phyloP scores from a whole-genome alignment of 2,113 vertebrate species.

The Fregetta grallaria region DNA sequence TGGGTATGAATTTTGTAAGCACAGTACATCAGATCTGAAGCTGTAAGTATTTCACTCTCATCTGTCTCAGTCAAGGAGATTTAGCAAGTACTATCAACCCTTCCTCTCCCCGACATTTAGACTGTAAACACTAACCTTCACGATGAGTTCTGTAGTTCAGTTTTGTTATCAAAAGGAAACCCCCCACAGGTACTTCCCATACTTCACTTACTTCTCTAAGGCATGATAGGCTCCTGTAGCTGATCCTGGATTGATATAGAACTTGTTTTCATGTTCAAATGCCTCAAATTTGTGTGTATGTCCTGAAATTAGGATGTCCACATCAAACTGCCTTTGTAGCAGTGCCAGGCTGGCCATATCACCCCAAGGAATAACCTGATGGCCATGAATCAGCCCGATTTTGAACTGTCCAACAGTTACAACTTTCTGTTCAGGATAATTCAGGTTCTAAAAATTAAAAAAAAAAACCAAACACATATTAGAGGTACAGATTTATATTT shows the following conservation, averaged over 20 bases:
- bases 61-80: not conserved
- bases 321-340: slow-evolving; percentile 95
- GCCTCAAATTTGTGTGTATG: slow-evolving; percentile 99
- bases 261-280: slow-evolving; percentile 98
- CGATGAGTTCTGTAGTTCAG: not conserved
- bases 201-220: slow-evolving; percentile 89
- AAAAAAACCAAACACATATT: not conserved
- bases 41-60: not conserved
- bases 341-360: slow-evolving; percentile 96
- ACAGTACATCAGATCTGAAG: not conserved
- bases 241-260: slow-evolving; percentile 98
- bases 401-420: slow-evolving; percentile 99
- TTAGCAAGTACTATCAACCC: not conserved
- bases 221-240: slow-evolving; percentile 98
- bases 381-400: slow-evolving; percentile 97
- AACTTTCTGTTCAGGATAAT: slow-evolving; percentile 98
- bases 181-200: not conserved
- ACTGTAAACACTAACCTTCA: not conserved
- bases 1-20: not conserved
- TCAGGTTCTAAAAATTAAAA: slow-evolving; percentile 84
- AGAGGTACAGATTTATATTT: not conserved
- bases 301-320: slow-evolving; percentile 98
- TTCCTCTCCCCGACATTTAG: not conserved
- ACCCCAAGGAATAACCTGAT: slow-evolving; percentile 98
- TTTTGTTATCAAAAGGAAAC: not conserved